phyloP scores from a whole-genome alignment of 2,797 vertebrate species.

The Acanthurus leucopareius region DNA sequence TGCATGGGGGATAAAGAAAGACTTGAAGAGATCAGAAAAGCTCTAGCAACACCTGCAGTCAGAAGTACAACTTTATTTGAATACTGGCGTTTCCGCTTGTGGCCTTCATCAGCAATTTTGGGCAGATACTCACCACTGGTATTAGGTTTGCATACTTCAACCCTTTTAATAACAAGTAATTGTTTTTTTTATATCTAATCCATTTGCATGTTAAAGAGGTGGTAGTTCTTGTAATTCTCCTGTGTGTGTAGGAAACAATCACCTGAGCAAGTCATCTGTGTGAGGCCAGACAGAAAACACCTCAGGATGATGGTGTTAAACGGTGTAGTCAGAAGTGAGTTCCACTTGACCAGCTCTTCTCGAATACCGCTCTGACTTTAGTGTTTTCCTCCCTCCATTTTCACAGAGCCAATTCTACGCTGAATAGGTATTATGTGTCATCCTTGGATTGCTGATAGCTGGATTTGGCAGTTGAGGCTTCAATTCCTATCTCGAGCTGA shows the following conservation, averaged over 20 bases:
- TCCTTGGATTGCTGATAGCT: constrained; percentile 35
- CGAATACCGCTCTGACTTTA: constrained; percentile 36
- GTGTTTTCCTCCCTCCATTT: constrained; percentile 36
- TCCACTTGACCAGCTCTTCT: constrained; percentile 42
- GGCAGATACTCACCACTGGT: constrained; percentile 35
- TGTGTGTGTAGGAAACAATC: constrained; percentile 60
- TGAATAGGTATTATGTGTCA: constrained; percentile 47
- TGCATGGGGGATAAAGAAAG: too few relatives aligned
- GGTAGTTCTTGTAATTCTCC: constrained; percentile 71
- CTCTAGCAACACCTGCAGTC: too few relatives aligned
- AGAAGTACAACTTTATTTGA: too few relatives aligned
- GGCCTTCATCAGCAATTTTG: too few relatives aligned
- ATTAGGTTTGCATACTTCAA: constrained; percentile 44
- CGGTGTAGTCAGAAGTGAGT: constrained; percentile 6
- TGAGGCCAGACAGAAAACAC: constrained; percentile 21
- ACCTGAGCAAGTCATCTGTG: constrained; percentile 54
- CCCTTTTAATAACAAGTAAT: constrained; percentile 67
- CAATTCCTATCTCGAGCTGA: constrained; percentile 21
- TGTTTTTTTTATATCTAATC: constrained; percentile 71
- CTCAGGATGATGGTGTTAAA: constrained; percentile 17
- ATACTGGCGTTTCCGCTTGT: too few relatives aligned
- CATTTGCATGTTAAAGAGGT: constrained; percentile 68
- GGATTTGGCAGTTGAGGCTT: constrained; percentile 46
- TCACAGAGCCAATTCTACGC: constrained; percentile 15
- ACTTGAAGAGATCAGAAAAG: too few relatives aligned